Base-by-base conservation (phyloP, 2,113 vertebrate species). In the Cheirogaleus medius region DNA sequence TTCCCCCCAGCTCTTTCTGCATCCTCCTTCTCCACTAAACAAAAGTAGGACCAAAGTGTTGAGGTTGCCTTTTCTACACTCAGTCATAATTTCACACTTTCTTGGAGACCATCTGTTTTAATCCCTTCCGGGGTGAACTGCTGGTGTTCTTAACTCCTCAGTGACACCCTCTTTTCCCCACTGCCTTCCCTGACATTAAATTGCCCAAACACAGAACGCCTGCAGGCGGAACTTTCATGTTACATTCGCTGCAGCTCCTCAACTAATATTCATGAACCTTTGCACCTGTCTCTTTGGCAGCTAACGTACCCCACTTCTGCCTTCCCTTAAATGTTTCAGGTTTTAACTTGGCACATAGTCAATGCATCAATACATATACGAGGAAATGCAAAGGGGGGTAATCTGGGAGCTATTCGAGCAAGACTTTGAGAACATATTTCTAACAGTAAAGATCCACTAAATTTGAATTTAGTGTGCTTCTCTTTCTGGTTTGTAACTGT, bases 201-300 rank as follows among this genome's bases (percentile, higher is more conserved):
- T 1, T 66, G 6, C 85, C 74, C 20, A 73, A 90, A 74, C 60
- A 49, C 54, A 37, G 86, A 90, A 78, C 1, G 20, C 37, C 58
- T 69, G 8, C 56, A 54, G 90, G 94, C 17, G 14, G 23, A 3
- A 32, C 78, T 49, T 68, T 63, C 54, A 11, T 44, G n/a, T 47
- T 77, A 60, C 18, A 25, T 8, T 71, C 66, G 63, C 81, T 0
- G 1, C 39, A 25, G 63, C 49, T 94, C 29, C 14, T 78, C 71
- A 74, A 54, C 64, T 58, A 92, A 94, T 92, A 90, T 80, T 90
- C 85, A 92, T 56, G 88, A 97, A 44, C 81, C n/a, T 84, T 29
- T 68, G 92, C 76, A 82, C 84, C 95, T 96, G 74, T 78, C 77
- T 96, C 39, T n/a, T 83, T 95, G 94, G 90, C 87, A 95, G 47